Evolutionary conservation across 92 coral and sea anemone species (phyloP), one percentile per base, ranked within the genome.

Genomic region (Porites cylindrica): DNA sequence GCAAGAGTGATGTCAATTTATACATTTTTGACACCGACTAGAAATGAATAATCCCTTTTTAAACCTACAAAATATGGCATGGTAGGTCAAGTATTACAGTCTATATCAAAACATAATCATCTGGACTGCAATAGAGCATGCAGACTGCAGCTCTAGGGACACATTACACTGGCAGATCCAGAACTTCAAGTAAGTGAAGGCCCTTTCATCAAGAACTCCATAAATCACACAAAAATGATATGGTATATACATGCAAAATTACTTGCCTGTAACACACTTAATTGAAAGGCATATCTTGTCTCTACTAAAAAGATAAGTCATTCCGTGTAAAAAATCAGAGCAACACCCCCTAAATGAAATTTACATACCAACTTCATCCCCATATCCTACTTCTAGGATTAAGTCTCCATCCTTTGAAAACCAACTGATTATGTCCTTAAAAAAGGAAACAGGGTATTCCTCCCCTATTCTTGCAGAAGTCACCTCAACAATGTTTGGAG

Each of bases 351-450:
- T 19, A 67, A 70, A 70, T 26, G 38, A 26, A 70, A 24, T 70
- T 24, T 32, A 70, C 75, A 4, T 70, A 70, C 75, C 75, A 70
- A 70, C 75, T 26, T 70, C 7, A 29, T 26, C 51, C 51, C 75
- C 75, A 70, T n/a, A 24, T 70, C 75, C 75, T 26, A 70, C 51
- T 70, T 70, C 75, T 70, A 70, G 18, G 52, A 70, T 26, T 24
- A 8, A 8, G 75, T 70, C 75, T 24, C 75, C 75, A 70, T 32
- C 47, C 47, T 70, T 70, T 51, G 75, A 70, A 70, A 70, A 70
- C 52, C 52, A 70, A 24, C 75, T 70, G 51, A 51, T 52, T 52
- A 74, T 1, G 5, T 21, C 16, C 32, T 51, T 18, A 13, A 17
- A 52, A 53, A 52, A 74, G 64, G 62, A 51, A 17, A 74, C 78